Percentiles rank a stretch among this genome's conserved stretches.
phyloP scores from a whole-genome alignment of 1,140 invertebrate species.

The Prorops nasuta region DNA sequence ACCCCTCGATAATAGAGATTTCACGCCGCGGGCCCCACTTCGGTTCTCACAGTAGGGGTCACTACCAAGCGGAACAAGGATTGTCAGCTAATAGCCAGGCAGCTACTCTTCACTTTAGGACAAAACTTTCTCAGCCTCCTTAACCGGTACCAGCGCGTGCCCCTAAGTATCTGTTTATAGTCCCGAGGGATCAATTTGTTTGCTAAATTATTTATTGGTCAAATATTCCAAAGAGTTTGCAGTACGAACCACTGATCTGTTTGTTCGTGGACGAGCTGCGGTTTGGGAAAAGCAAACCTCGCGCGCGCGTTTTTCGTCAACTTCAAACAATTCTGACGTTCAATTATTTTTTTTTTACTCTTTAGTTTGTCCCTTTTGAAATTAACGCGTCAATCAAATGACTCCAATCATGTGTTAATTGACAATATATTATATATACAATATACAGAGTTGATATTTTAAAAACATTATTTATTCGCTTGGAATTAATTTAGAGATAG shows the following conservation, averaged over 20 bases:
- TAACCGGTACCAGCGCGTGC: constrained; percentile 35
- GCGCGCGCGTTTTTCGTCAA: no score
- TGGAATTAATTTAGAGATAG: no score
- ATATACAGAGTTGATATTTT: no score
- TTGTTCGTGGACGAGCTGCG: constrained; percentile 35
- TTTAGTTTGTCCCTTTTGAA: no score
- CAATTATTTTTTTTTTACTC: no score
- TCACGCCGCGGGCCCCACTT: constrained; percentile 52
- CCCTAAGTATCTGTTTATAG: constrained; percentile 57
- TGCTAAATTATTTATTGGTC: constrained; percentile 57
- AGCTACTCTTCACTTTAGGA: not conserved
- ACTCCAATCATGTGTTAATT: no score
- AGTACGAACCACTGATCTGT: constrained; percentile 44
- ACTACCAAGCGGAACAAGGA: constrained; percentile 20
- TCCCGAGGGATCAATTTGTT: constrained; percentile 55
- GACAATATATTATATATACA: no score
- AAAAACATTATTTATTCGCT: no score
- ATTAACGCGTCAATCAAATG: no score
- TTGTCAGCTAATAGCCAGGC: constrained; percentile 25
- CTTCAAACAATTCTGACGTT: no score
- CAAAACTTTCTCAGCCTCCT: constrained; percentile 11
- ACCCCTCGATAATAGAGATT: constrained; percentile 54
- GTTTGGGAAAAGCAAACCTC: constrained; percentile 53
- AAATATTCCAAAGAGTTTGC: constrained; percentile 49
- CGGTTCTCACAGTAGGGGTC: constrained; percentile 55